Evolutionary conservation across 2,888 invertebrate genomes (phyloP).

Genomic region (Desoria tigrina): DNA sequence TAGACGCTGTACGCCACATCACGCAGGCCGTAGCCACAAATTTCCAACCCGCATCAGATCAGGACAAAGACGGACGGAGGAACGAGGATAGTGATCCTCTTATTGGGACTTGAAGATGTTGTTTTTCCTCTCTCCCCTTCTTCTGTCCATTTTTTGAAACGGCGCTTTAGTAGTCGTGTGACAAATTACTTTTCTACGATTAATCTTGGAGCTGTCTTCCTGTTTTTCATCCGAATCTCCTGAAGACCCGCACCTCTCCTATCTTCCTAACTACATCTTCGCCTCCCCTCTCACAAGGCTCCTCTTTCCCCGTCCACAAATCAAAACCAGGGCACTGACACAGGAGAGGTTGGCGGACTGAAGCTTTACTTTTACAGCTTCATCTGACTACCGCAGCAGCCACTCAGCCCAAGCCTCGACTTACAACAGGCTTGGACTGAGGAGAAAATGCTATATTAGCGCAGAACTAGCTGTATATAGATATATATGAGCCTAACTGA

Average conservation of each 20-base stretch:
- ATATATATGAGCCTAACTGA: no score
- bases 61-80: no score
- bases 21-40: no score
- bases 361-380: neutral
- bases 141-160: constrained; percentile 39
- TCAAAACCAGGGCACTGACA: constrained; percentile 20
- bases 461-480: no score
- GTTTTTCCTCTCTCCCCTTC: constrained; percentile 6
- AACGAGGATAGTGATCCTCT: no score
- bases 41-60: no score
- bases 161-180: constrained; percentile 44
- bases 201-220: constrained; percentile 53
- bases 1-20: no score
- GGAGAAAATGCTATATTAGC: no score
- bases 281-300: neutral
- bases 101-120: neutral
- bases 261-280: constrained; percentile 11
- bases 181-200: constrained; percentile 54
- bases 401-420: no score
- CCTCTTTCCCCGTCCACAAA: constrained; percentile 16
- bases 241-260: constrained; percentile 5
- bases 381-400: no score
- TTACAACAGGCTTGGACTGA: no score
- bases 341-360: constrained; percentile 12
- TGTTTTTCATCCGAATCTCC: constrained; percentile 18